Evolutionary conservation across 2,888 invertebrate genomes (phyloP).

Genomic region (Euclidia mi): DNA sequence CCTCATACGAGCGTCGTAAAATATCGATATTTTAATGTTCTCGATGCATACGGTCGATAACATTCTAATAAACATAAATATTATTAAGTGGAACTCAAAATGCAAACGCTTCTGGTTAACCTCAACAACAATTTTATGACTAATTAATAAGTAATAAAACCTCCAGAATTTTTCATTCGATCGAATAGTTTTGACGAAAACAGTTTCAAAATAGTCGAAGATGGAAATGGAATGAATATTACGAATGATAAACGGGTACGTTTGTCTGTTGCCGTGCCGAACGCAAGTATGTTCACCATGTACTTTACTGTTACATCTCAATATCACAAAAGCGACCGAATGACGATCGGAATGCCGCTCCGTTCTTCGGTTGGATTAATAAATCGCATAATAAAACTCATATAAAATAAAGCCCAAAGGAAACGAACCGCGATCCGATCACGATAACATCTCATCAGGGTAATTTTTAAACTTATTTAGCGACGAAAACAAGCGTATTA

Average conservation of each 20-base stretch:
- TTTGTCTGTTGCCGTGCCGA: conserved; percentile 24
- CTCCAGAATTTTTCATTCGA: conserved; percentile 26
- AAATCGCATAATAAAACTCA: conserved; percentile 76
- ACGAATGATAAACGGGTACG: conserved; percentile 32
- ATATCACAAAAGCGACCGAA: conserved; percentile 70
- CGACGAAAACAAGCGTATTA: conserved; percentile 70
- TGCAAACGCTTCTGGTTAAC: conserved; percentile 28
- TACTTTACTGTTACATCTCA: conserved; percentile 63
- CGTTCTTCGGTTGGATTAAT: conserved; percentile 61
- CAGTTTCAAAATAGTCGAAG: conserved; percentile 24
- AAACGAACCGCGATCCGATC: conserved; percentile 68
- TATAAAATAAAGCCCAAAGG: conserved; percentile 68
- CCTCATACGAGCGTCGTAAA: conserved; percentile 39
- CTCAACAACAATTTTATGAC: conserved; percentile 43
- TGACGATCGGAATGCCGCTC: conserved; percentile 66
- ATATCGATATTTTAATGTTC: conserved; percentile 29
- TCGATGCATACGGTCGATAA: conserved; percentile 47
- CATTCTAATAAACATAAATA: conserved; percentile 32
- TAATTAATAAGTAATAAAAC: conserved; percentile 46
- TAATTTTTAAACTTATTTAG: conserved; percentile 72
- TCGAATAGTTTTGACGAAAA: conserved; percentile 32
- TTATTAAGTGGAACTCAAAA: conserved; percentile 31
- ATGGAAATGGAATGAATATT: conserved; percentile 37
- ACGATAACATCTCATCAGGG: conserved; percentile 71
- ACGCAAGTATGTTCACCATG: conserved; percentile 32